A percentile compares a stretch with the other conserved stretches of the same genome.
Conservation (phyloP, 1,140 invertebrate species). For the Anagrus nilaparvatae region DNA sequence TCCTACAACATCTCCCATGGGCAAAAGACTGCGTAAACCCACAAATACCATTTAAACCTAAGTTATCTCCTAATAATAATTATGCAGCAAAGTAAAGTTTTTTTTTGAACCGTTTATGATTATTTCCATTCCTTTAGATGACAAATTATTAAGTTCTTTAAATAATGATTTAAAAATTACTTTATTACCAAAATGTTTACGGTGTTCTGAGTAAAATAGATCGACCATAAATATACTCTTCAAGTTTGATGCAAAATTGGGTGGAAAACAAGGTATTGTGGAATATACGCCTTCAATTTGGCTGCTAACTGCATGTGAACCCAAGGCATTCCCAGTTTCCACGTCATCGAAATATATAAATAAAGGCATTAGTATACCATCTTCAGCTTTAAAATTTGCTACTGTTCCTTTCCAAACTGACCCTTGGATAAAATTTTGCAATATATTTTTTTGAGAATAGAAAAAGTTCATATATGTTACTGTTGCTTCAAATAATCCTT, state of each 20-base stretch:
- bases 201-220: constrained; percentile 12
- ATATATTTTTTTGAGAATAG: neutral
- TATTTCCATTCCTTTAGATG: constrained; percentile 11
- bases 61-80: constrained; percentile 15
- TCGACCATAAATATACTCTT: constrained; percentile 5
- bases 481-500: constrained; percentile 3
- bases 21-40: constrained; percentile 13
- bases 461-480: neutral
- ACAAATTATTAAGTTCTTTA: constrained; percentile 15
- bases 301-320: constrained; percentile 14
- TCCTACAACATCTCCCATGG: constrained; percentile 12
- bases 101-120: neutral
- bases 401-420: constrained; percentile 5
- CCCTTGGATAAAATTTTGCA: constrained; percentile 10
- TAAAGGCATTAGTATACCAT: constrained; percentile 16
- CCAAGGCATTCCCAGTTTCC: constrained; percentile 13
- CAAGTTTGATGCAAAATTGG: constrained; percentile 8
- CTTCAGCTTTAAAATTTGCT: neutral
- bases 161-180: constrained; percentile 15
- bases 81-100: constrained; percentile 12
- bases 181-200: constrained; percentile 14
- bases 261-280: constrained; percentile 8
- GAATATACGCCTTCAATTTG: constrained; percentile 11
- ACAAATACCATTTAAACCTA: constrained; percentile 13
- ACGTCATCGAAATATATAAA: constrained; percentile 19